Percentiles rank a stretch among this genome's conserved stretches.
phyloP scores from a whole-genome alignment of 2,797 vertebrate genomes.

The Knipowitschia caucasica region DNA sequence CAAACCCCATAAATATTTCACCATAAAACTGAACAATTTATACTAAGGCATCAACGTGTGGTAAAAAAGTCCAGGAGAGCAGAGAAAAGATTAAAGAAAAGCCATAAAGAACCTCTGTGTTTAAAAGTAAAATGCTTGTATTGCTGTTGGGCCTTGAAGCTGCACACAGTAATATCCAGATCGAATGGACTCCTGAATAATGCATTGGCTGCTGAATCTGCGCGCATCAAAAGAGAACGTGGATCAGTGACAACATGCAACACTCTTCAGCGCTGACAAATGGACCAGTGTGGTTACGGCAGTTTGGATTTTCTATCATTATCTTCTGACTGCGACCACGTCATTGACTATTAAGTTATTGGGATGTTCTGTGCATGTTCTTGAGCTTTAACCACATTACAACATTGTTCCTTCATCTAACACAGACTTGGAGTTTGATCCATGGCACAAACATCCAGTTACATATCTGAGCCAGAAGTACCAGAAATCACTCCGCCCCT shows the following conservation, averaged over 20 bases:
- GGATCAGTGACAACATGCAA: slow-evolving; percentile 31
- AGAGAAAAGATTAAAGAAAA: not conserved
- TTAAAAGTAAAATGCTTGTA: not conserved
- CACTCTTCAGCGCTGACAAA: slow-evolving; percentile 16
- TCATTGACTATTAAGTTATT: too few species aligned
- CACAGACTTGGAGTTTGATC: too few species aligned
- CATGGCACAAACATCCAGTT: too few species aligned
- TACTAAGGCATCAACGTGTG: not conserved
- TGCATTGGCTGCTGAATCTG: slow-evolving; percentile 28
- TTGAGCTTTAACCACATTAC: too few species aligned
- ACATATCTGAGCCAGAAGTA: too few species aligned
- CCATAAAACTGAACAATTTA: not conserved
- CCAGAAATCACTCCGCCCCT: too few species aligned
- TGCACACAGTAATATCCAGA: slow-evolving; percentile 21
- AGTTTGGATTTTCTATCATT: too few species aligned
- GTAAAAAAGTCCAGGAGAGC: not conserved
- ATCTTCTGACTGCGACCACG: too few species aligned
- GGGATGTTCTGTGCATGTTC: too few species aligned
- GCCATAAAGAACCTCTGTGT: not conserved
- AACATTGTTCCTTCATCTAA: too few species aligned
- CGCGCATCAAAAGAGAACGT: slow-evolving; percentile 21
- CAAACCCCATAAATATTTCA: not conserved
- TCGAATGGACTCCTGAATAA: slow-evolving; percentile 39
- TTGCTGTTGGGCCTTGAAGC: slow-evolving; percentile 6
- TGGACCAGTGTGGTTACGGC: too few species aligned